phyloP scores from a whole-genome alignment of 2,888 invertebrate genomes.

The Ichneumoninae sp. region DNA sequence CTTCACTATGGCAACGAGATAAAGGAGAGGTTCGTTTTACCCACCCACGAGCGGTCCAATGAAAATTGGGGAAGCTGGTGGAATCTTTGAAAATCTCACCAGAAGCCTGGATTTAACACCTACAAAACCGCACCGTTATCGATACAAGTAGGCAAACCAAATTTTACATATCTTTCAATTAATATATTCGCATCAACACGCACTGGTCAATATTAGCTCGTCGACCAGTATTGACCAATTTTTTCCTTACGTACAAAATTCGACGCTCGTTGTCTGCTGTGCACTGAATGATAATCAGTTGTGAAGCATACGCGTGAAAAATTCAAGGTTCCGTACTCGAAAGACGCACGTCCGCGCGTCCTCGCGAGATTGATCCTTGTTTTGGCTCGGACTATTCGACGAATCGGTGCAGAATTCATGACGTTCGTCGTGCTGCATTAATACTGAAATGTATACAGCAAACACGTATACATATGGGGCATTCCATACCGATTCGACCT shows the following conservation, averaged over 20 bases:
- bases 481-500: no score
- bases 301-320: slow-evolving; percentile 7
- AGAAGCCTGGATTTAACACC: no score
- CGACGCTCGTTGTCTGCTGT: not conserved
- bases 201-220: not conserved
- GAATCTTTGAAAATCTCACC: no score
- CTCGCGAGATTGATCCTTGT: slow-evolving; percentile 49
- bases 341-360: slow-evolving; percentile 20
- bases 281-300: slow-evolving; percentile 1
- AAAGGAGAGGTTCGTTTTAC: no score
- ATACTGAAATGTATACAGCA: not conserved
- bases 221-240: not conserved
- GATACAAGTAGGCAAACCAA: no score
- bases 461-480: no score
- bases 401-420: slow-evolving; percentile 34
- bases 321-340: slow-evolving; percentile 33
- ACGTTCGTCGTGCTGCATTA: slow-evolving; percentile 29
- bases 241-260: not conserved
- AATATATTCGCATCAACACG: not conserved
- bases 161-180: not conserved
- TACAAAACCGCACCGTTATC: no score
- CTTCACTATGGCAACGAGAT: no score
- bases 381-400: slow-evolving; percentile 17
- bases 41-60: no score
- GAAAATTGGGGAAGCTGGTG: no score